Evolutionary conservation across 2,888 invertebrate genomes (phyloP), one percentile per base, ranked within the genome.

Genomic region (Melanostoma scalare): DNA sequence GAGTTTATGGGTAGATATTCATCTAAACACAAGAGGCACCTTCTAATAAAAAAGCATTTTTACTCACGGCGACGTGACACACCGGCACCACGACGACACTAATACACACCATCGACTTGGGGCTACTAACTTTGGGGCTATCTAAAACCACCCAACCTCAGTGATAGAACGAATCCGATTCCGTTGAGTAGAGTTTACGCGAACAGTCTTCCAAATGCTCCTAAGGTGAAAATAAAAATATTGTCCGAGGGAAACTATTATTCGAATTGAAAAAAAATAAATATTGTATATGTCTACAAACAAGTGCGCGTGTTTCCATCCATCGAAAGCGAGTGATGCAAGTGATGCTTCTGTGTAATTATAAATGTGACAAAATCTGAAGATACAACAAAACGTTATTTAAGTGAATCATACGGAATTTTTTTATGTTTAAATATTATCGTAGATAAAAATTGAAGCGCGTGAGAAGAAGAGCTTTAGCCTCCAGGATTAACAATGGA

Each of bases 121-220:
- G 63, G 63, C 48, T 61, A 84, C 78, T 84, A 75, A 84, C 78
- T 84, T 74, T 74, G 78, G 77, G 55, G 65, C 73, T 71, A 50
- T 50, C 46, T 30, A 55, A 71, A 73, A 72, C 75, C 69, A 68
- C 78, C 80, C 53, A 75, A 76, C 85, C 75, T 77, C 86, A 86
- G 86, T 86, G 79, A 84, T 86, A 82, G 85, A 82, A 85, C 87
- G 86, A 85, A 84, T 82, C 75, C 85, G 86, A 85, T 79, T 84
- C 85, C 82, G 85, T 85, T 84, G 72, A 78, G 86, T 80, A 85
- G 80, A 80, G 67, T 76, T 85, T 71, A 79, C 48, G 74, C 65
- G 65, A 65, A 78, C 72, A 65, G 78, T 78, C 69, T 56, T 60
- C 50, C 68, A 40, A 73, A 60, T 74, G 78, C 76, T 74, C 56